Evolutionary conservation across 2,888 invertebrate species (phyloP).

Genomic region (Globia sparganii): DNA sequence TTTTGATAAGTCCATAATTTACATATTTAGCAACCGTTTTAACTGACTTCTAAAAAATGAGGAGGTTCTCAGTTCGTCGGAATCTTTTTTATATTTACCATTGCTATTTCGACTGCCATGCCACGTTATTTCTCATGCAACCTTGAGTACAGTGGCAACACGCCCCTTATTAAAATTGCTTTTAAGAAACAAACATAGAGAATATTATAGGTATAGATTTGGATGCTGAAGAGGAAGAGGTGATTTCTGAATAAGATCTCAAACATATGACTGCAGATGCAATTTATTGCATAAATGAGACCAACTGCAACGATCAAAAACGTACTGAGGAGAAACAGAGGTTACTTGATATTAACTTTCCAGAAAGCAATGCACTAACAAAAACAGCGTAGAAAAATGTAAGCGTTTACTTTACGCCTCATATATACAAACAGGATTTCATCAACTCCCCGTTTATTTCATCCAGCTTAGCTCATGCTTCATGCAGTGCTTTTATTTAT

Average conservation of each 20-base stretch:
- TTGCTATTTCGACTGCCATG: constrained; percentile 21
- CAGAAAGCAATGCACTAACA: constrained; percentile 3
- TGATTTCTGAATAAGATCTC: background rate
- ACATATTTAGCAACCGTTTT: constrained; percentile 29
- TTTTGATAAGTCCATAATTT: constrained; percentile 16
- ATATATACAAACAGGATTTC: constrained; percentile 20
- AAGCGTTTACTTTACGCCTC: constrained; percentile 12
- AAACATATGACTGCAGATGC: background rate
- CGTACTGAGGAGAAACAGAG: background rate
- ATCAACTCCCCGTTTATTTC: constrained; percentile 17
- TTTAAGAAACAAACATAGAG: background rate
- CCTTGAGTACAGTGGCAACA: constrained; percentile 1
- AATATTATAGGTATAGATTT: background rate
- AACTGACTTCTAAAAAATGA: no score
- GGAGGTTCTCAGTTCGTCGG: no score
- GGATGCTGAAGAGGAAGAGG: background rate
- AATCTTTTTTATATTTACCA: no score
- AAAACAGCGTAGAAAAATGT: background rate
- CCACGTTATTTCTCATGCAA: constrained; percentile 16
- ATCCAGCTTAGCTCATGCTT: background rate
- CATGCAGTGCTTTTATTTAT: constrained; percentile 21
- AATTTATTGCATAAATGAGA: background rate
- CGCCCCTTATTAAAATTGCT: background rate
- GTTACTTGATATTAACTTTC: background rate
- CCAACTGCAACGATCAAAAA: background rate